Conservation (phyloP, 1,140 invertebrate genomes). For the Hydropsyche tenuis region DNA sequence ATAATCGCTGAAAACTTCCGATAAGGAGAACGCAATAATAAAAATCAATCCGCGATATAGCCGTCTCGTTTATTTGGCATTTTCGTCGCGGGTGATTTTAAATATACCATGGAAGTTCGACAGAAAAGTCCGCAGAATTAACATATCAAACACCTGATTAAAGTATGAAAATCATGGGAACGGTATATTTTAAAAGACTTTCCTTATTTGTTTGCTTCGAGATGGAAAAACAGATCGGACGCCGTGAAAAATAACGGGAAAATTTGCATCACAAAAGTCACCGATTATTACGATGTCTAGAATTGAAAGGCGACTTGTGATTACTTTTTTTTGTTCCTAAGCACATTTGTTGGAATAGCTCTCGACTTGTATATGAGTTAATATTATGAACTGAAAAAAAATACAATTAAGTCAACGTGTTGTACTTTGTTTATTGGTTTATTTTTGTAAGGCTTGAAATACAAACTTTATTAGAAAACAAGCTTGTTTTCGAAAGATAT, state of each 20-base stretch:
- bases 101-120: neutral
- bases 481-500: neutral
- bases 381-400: too few relatives aligned
- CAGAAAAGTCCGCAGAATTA: neutral
- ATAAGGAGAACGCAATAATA: too few relatives aligned
- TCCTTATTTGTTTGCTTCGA: neutral
- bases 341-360: too few relatives aligned
- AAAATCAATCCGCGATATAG: neutral
- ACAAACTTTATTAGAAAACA: neutral
- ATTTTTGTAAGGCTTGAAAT: constrained; percentile 5
- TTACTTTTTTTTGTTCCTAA: too few relatives aligned
- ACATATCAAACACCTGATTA: constrained; percentile 4
- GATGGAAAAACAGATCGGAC: constrained; percentile 1
- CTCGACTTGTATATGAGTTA: too few relatives aligned
- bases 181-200: neutral
- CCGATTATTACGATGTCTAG: neutral
- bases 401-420: too few relatives aligned
- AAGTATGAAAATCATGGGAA: neutral
- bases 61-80: neutral
- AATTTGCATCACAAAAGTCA: constrained; percentile 13
- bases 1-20: too few relatives aligned
- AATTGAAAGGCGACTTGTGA: neutral
- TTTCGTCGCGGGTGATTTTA: neutral
- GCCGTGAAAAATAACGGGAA: neutral
- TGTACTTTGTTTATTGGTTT: neutral